These are phyloP conservation scores for Musca domestica DNA, from an alignment of 1,140 invertebrate genomes.

Conservation along the genomic window DNA sequence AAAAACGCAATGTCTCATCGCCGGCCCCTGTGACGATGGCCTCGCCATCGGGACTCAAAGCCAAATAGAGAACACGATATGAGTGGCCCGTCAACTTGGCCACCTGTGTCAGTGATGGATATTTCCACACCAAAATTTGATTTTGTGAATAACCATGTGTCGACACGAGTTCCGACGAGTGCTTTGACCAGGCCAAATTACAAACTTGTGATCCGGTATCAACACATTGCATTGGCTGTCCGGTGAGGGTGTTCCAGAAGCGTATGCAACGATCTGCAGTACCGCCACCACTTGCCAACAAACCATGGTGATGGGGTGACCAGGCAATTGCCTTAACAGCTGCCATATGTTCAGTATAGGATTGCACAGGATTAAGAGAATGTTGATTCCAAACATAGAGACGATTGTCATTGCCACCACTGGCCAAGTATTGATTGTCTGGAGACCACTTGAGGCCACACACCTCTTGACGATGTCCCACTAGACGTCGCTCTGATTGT, in stretches of 20 bases:
- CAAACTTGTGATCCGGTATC: conserved; percentile 99
- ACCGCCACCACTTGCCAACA: conserved; percentile 95
- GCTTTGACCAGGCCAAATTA: conserved; percentile 99
- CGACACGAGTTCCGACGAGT: conserved; percentile 95
- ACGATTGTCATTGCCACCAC: conserved; percentile 98
- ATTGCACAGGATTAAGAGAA: conserved; percentile 85
- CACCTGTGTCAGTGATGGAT: conserved; percentile 90
- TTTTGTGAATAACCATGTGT: conserved; percentile 99
- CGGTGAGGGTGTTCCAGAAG: conserved; percentile 99
- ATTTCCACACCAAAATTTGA: conserved; percentile 99
- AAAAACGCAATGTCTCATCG: conserved; percentile 97
- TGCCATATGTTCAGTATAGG: conserved; percentile 95
- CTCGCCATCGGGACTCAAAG: conserved; percentile 98
- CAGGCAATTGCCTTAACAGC: conserved; percentile 99
- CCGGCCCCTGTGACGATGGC: conserved; percentile 99
- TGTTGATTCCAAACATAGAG: conserved; percentile 97
- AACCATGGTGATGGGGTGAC: conserved; percentile 98
- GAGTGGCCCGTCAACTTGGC: conserved; percentile 98
- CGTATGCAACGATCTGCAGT: conserved; percentile 97
- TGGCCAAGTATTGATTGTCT: conserved; percentile 96
- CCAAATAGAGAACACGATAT: conserved; percentile 94
- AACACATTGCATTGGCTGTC: conserved; percentile 97
- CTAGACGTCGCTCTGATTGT: conserved; percentile 74
- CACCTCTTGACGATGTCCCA: conserved; percentile 95
- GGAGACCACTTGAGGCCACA: conserved; percentile 99